Conservation (phyloP, 2,797 vertebrate species). For the Acanthopagrus latus region DNA sequence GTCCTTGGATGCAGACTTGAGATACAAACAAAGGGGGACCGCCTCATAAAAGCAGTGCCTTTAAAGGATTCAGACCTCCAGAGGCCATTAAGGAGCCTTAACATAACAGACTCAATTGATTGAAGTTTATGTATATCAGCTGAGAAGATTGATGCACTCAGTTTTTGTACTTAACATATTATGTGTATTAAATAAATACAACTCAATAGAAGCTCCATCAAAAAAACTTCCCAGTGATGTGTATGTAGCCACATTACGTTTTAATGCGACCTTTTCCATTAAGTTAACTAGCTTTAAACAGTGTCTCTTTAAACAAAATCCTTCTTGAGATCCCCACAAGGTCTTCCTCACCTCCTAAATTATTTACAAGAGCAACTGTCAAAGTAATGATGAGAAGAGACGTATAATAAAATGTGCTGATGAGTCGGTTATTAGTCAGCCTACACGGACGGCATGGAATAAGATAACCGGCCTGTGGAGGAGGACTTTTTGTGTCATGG, state of each 20-base stretch:
- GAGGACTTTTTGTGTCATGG: conserved; percentile 24
- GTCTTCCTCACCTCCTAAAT: conserved; percentile 39
- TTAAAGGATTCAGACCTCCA: not conserved
- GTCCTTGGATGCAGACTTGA: no score
- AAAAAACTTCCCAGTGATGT: not conserved
- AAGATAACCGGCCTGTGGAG: conserved; percentile 37
- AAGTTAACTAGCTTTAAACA: not conserved
- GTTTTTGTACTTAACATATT: no score
- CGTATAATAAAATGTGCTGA: conserved; percentile 38
- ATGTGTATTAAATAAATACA: not conserved
- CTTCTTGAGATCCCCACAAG: conserved; percentile 5
- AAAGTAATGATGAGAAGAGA: conserved; percentile 34
- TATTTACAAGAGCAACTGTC: conserved; percentile 41
- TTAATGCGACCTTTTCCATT: not conserved
- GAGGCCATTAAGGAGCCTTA: not conserved
- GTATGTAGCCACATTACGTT: not conserved
- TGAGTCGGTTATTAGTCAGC: conserved; percentile 39
- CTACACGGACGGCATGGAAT: conserved; percentile 7
- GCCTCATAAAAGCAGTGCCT: no score
- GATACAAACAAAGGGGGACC: no score
- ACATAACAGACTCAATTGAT: not conserved
- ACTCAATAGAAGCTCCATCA: conserved; percentile 1
- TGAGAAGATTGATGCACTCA: no score
- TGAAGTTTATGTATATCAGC: no score
- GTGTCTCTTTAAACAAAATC: conserved; percentile 8